Evolutionary conservation across 2,888 invertebrate genomes (phyloP), one percentile per base, ranked within the genome.

Genomic region (Hanleya hanleyi): DNA sequence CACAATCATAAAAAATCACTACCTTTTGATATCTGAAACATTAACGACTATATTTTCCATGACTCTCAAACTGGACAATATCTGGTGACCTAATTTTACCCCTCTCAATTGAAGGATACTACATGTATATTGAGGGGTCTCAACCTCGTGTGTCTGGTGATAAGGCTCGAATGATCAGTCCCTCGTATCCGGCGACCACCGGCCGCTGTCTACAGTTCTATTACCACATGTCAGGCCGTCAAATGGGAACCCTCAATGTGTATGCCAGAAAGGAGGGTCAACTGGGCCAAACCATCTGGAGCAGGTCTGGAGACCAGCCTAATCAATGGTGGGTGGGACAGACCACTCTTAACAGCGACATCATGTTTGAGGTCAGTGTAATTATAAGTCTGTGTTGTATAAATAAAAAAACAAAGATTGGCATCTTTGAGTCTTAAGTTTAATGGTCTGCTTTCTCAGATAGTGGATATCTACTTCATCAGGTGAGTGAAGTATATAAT

Each of bases 161-260:
- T 62, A 83, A 74, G 38, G 85, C 57, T 4, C 81, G 84, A 79
- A 74, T 88, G 35, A 68, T 75, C 38, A 86, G 87, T 76, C 83
- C 81, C 65, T 38, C 70, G 26, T 57, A 87, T 12, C 35, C 73
- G 6, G 71, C 83, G 5, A 86, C 86, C 12, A 76, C 82, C 12
- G 86, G 84, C 4, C 81, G 82, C 50, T 89, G 89, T 78, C 75
- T 88, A 26, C 75, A 80, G 5, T 88, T 88, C 83, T 87, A 83
- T 84, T 88, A 87, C 80, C 84, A 82, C 77, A 87, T 88, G 84
- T 80, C 85, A 77, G 88, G 87, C 18, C 57, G 69, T 71, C 84
- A 84, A 85, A 76, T 75, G 84, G 67, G 26, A 18, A 51, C 36
- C 50, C 12, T 38, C 5, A 37, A 33, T 26, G 22, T 65, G 33